phyloP scores from a whole-genome alignment of 2,113 vertebrate genomes.

The Spea bombifrons region DNA sequence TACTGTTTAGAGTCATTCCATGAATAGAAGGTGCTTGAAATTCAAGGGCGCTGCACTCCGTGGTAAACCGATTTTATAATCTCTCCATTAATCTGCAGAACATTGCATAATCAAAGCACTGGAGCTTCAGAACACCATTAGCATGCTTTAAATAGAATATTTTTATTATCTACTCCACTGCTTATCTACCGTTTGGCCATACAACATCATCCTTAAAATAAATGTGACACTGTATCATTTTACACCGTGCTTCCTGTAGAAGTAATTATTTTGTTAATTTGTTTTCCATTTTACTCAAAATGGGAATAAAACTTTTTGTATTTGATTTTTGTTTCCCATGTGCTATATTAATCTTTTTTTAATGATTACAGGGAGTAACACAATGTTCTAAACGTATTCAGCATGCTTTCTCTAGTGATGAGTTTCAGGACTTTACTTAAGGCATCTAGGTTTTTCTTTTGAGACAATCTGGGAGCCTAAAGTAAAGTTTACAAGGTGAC shows the following conservation, averaged over 20 bases:
- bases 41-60: not conserved
- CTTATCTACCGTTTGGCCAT: slow-evolving; percentile 28
- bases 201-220: slow-evolving; percentile 31
- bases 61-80: slow-evolving; percentile 30
- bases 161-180: slow-evolving; percentile 30
- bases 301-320: not conserved
- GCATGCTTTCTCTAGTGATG: too few species aligned
- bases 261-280: slow-evolving; percentile 23
- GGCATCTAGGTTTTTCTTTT: too few species aligned
- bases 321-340: not conserved
- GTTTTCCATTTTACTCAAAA: slow-evolving; percentile 21
- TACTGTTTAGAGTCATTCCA: slow-evolving; percentile 4
- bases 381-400: not conserved
- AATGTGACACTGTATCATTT: slow-evolving; percentile 23
- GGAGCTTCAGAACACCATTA: slow-evolving; percentile 23
- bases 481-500: too few species aligned
- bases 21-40: slow-evolving; percentile 42
- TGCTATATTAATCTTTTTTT: slow-evolving; percentile 27
- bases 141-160: slow-evolving; percentile 25
- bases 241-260: slow-evolving; percentile 17
- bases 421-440: too few species aligned
- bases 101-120: slow-evolving; percentile 35
- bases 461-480: too few species aligned
- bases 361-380: slow-evolving; percentile 1
- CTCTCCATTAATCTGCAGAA: slow-evolving; percentile 41